These are phyloP conservation scores for Glaucidium brasilianum DNA, from an alignment of 2,113 vertebrate species.

Conservation along the genomic window DNA sequence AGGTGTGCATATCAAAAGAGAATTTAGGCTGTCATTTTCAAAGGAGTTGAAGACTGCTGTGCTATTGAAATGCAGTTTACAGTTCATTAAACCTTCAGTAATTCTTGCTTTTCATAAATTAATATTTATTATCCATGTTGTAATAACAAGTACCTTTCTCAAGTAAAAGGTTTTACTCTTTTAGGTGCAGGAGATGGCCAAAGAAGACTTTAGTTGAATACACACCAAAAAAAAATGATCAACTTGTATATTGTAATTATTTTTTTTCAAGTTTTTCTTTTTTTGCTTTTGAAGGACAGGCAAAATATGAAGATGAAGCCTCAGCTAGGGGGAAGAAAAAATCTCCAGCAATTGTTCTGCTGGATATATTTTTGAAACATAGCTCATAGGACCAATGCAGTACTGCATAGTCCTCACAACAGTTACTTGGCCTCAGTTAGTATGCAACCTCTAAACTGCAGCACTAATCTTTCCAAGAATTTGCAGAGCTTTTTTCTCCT, in stretches of 20 bases:
- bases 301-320: not conserved
- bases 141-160: not conserved
- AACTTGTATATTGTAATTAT: not conserved
- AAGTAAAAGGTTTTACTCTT: not conserved
- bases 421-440: not conserved
- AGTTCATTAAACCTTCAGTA: not conserved
- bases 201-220: not conserved
- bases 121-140: not conserved
- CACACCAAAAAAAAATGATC: not conserved
- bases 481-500: fast-evolving
- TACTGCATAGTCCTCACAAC: not conserved
- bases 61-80: not conserved
- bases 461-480: not conserved
- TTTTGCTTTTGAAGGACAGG: not conserved
- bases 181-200: not conserved
- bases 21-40: not conserved
- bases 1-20: not conserved
- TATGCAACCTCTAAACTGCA: not conserved
- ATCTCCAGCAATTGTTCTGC: not conserved
- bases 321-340: not conserved
- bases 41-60: not conserved
- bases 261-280: not conserved
- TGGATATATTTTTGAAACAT: not conserved
- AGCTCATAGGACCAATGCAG: not conserved
- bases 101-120: not conserved